phyloP scores from a whole-genome alignment of 1,140 invertebrate genomes.

The Apis florea region DNA sequence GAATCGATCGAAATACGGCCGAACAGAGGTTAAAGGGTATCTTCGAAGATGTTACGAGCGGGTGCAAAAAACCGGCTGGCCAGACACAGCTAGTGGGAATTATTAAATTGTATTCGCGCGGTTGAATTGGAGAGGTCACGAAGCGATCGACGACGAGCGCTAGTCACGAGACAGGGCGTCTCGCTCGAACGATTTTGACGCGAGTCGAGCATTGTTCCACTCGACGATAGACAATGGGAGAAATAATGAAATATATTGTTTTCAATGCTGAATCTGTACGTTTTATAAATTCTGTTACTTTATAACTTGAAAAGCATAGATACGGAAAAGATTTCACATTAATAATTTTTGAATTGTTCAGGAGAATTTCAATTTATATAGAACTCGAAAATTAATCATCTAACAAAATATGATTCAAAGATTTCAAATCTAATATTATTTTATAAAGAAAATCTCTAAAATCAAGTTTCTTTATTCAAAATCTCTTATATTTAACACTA shows the following conservation, averaged over 20 bases:
- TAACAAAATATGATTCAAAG: too few species aligned
- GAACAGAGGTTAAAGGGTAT: slow-evolving; percentile 19
- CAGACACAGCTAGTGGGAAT: not conserved
- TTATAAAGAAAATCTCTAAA: too few species aligned
- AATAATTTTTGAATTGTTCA: too few species aligned
- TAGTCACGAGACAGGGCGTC: slow-evolving; percentile 30
- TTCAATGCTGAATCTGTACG: not conserved
- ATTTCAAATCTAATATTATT: too few species aligned
- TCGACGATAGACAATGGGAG: not conserved
- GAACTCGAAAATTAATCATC: too few species aligned
- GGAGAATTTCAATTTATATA: too few species aligned
- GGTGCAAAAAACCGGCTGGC: not conserved
- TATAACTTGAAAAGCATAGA: not conserved
- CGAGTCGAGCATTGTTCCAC: too few species aligned
- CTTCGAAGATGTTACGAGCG: not conserved
- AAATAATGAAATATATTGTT: not conserved
- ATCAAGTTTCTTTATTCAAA: too few species aligned
- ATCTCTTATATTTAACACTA: too few species aligned
- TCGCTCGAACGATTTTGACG: slow-evolving; percentile 31
- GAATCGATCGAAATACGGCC: not conserved
- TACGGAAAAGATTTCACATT: too few species aligned
- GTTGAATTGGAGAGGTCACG: slow-evolving; percentile 22
- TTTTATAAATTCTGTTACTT: not conserved
- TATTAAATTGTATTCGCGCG: slow-evolving; percentile 37
- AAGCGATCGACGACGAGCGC: slow-evolving; percentile 30